Evolutionary conservation across 2,797 vertebrate genomes (phyloP), one percentile per base, ranked within the genome.

Genomic region (Notolabrus celidotus): DNA sequence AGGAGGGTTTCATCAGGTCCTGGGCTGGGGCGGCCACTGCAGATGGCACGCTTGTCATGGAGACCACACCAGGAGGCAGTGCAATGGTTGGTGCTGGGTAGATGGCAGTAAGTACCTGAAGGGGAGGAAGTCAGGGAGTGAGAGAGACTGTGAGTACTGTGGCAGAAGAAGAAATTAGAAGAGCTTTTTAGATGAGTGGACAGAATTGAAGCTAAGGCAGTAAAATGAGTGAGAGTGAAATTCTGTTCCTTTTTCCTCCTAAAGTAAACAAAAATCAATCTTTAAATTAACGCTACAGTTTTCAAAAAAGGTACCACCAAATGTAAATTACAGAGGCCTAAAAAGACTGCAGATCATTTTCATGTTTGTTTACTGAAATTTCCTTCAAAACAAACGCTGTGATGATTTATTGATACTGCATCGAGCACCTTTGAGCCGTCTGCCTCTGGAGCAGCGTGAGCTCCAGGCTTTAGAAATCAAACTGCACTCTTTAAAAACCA

Each of bases 21-120:
- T 94, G 94, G 61, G 94, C 91, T 55, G 94, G 77, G 38, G 90
- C 80, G 1, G 92, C 92, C 65, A 93, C 70, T 3, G 90, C 86
- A 0, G 94, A 89, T 0, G 91, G 74, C 16, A 91, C 50, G 0
- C 94, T 84, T 4, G 95, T 87, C 69, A 95, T 68, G 1, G 95
- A 88, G 79, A 92, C 89, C 70, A 93, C 74, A 5, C 90, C 84
- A 5, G 94, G 82, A 0, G 94, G 85, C 55, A 94, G 85, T 2
- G 92, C 89, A 39, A 92, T 86, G 2, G 83, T 88, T 9, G 92
- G 89, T 34, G 95, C 83, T 7, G 96, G 95, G 84, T 97, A 96
- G 82, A 97, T 95, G 20, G 96, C 93, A 3, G 96, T 95, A 57
- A 96, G 89, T 49, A 96, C 92, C 49, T 93, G 77, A 51, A 8